phyloP scores from a whole-genome alignment of 2,888 invertebrate species.

The Phyto melanocephala region DNA sequence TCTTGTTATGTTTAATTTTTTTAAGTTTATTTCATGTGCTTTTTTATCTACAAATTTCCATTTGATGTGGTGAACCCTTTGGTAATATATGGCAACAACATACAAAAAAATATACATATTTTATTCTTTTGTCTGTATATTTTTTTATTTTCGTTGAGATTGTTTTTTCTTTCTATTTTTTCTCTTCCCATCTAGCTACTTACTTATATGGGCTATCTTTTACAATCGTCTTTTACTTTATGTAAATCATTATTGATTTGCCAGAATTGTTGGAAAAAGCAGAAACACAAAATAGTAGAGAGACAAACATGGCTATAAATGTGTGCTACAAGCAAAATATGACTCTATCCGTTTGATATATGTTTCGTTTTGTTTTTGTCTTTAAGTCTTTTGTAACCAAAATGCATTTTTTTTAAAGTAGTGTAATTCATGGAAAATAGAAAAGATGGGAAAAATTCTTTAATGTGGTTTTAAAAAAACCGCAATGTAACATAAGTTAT shows the following conservation, averaged over 20 bases:
- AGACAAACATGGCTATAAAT: slow-evolving; percentile 26
- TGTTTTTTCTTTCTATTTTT: slow-evolving; percentile 5
- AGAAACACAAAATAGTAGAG: background rate
- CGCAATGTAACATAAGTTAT: no score
- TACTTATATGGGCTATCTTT: slow-evolving; percentile 17
- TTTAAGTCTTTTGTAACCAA: background rate
- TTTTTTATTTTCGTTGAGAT: background rate
- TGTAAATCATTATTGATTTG: slow-evolving; percentile 58
- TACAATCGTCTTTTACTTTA: slow-evolving; percentile 17
- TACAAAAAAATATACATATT: background rate
- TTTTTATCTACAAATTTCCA: slow-evolving; percentile 34
- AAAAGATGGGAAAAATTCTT: no score
- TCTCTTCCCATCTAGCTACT: background rate
- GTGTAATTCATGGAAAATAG: background rate
- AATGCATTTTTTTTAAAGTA: background rate
- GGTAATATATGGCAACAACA: background rate
- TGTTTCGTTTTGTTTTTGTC: background rate
- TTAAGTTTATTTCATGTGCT: slow-evolving; percentile 3
- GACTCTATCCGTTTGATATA: background rate
- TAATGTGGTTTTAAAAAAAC: no score
- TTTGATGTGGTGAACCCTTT: slow-evolving; percentile 53
- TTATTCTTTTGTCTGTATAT: slow-evolving; percentile 15
- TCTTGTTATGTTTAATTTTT: no score
- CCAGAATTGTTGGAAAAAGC: background rate
- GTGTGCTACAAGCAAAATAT: slow-evolving; percentile 35